Percentiles rank a stretch among this genome's conserved stretches.
Conservation (phyloP, 23 tunicate species). For the Ascidia mentula region DNA sequence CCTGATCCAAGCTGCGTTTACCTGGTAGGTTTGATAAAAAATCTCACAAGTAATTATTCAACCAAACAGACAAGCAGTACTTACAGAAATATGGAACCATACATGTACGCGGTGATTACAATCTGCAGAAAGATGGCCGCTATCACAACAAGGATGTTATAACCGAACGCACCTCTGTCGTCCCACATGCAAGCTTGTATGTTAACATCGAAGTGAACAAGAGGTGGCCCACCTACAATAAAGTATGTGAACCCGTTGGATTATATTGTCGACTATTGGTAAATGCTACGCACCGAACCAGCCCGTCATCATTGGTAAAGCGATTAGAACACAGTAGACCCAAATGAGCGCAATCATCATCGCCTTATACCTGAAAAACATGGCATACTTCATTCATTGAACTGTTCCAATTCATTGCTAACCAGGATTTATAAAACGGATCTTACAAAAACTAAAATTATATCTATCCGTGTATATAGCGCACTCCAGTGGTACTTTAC, state of each 20-base stretch:
- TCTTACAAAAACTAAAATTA: no score
- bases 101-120: constrained; percentile 32
- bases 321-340: constrained; percentile 38
- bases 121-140: constrained; percentile 67
- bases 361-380: constrained; percentile 17
- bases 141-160: constrained; percentile 47
- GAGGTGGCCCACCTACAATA: constrained; percentile 3
- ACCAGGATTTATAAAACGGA: no score
- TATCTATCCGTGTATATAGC: background rate
- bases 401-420: no score
- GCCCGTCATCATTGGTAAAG: constrained; percentile 49
- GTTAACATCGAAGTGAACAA: constrained; percentile 36
- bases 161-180: constrained; percentile 21
- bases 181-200: constrained; percentile 72
- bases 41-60: background rate
- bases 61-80: background rate
- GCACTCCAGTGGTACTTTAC: no score
- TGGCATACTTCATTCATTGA: background rate
- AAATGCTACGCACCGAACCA: constrained; percentile 68
- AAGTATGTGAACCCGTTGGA: background rate
- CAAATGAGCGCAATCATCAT: constrained; percentile 37
- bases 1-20: no score
- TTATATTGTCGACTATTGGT: no score
- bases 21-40: no score
- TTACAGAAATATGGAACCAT: constrained; percentile 37